Percentiles rank a stretch among this genome's conserved stretches.
Evolutionary conservation across 2,113 vertebrate species (phyloP).

Genomic region (Sapajus apella): DNA sequence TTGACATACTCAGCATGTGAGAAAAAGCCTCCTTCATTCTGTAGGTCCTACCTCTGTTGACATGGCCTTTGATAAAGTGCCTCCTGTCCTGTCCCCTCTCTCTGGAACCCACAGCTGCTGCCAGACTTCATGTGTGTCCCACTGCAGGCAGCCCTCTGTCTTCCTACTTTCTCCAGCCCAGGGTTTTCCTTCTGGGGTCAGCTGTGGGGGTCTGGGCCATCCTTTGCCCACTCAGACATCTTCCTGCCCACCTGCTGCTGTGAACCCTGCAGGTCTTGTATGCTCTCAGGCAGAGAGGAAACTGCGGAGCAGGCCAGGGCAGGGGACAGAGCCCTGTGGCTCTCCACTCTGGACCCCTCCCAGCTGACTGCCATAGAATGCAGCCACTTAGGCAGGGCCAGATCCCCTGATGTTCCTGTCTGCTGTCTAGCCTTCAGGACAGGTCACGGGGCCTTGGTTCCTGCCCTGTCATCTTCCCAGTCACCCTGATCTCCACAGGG

Average conservation of each 20-base stretch:
- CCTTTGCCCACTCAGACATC: not conserved
- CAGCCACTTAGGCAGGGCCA: not conserved
- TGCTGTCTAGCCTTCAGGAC: not conserved
- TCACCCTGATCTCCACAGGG: not conserved
- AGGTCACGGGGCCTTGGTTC: not conserved
- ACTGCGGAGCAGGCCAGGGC: not conserved
- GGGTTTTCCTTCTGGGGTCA: not conserved
- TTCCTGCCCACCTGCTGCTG: not conserved
- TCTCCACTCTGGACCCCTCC: not conserved
- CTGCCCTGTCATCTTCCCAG: not conserved
- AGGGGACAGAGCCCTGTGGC: not conserved
- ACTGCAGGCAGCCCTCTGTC: not conserved
- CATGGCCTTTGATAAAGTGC: not conserved
- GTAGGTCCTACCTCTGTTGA: not conserved
- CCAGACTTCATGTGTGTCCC: not conserved
- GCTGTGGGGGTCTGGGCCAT: not conserved
- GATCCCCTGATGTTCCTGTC: not conserved
- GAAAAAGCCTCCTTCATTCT: not conserved
- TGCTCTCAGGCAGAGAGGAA: not conserved
- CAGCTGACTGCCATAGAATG: rapidly evolving
- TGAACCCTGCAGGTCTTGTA: rapidly evolving
- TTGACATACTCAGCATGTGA: not conserved
- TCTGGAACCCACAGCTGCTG: not conserved
- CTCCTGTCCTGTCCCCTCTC: rapidly evolving
- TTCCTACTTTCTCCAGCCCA: not conserved